Evolutionary conservation across 2,113 vertebrate species (phyloP).

Genomic region (Strigops habroptila): DNA sequence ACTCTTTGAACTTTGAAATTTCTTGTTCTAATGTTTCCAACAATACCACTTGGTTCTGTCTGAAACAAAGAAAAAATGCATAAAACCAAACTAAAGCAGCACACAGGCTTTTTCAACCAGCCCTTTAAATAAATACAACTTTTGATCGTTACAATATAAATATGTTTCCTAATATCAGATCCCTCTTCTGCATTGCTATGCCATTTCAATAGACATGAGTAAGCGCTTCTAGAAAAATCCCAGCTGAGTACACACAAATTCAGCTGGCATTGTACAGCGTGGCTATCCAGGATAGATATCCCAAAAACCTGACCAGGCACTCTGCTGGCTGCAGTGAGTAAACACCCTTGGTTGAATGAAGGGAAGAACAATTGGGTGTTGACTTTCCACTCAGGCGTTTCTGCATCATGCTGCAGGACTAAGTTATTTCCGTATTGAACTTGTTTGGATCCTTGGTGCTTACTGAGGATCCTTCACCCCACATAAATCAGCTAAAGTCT

Average conservation of each 20-base stretch:
- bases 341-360: neutral
- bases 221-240: neutral
- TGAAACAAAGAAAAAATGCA: conserved; percentile 59
- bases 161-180: neutral
- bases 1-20: conserved; percentile 93
- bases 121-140: neutral
- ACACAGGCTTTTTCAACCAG: neutral
- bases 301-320: neutral
- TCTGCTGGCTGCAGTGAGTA: neutral
- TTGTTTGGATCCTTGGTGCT: neutral
- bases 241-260: neutral
- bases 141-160: neutral
- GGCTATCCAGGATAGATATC: neutral
- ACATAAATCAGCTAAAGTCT: neutral
- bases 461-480: neutral
- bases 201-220: neutral
- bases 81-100: neutral
- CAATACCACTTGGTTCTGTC: conserved; percentile 92
- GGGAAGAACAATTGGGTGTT: neutral
- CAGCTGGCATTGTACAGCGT: neutral
- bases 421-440: neutral
- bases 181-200: neutral
- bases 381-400: neutral
- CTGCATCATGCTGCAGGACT: neutral
- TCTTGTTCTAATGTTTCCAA: conserved; percentile 95